Evolutionary conservation across 2,113 vertebrate genomes (phyloP), one percentile per base, ranked within the genome.

Genomic region (Apteryx owenii): DNA sequence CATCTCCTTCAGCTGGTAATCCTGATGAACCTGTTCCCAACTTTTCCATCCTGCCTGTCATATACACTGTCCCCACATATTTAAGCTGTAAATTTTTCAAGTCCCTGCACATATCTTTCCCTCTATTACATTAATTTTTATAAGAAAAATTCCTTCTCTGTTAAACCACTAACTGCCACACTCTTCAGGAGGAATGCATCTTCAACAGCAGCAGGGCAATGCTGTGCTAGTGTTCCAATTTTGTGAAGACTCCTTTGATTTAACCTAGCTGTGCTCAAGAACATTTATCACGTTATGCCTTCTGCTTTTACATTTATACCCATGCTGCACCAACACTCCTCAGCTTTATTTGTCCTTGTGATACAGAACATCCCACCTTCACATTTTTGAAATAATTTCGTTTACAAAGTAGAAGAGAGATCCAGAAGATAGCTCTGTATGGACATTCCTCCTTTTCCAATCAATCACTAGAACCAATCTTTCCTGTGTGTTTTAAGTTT

Each of bases 361-460:
- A 92, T 56, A 9, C 75, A 85, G 66, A 91, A 54, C 31, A 15
- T 87, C 21, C 28, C 40, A 75, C 53, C 88, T 90, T 19, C 38
- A 84, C 54, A 19, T 58, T 53, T 70, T 75, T 40, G 3, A 56
- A 85, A 85, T 25, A 88, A 51, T 95, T 93, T 84, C 25, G 56
- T 78, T 81, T 81, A 73, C 22, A 80, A 77, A 83, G 50, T 6
- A 79, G 62, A 88, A 81, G 46, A 17, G 54, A 38, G 36, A 38
- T 38, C 36, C 36, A 38, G 36, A 38, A 38, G 7, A 78, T 75
- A 95, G 78, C 6, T 81, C 50, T 71, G 50, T 11, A 54, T 50
- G 23, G 18, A 71, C 13, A 38, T 15, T 69, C 42, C 31, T 92
- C 94, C 83, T 92, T 91, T 96, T 92, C 95, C 38, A 54, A 88